phyloP scores from a whole-genome alignment of 2,113 vertebrate species.

The Chaetodon auriga region DNA sequence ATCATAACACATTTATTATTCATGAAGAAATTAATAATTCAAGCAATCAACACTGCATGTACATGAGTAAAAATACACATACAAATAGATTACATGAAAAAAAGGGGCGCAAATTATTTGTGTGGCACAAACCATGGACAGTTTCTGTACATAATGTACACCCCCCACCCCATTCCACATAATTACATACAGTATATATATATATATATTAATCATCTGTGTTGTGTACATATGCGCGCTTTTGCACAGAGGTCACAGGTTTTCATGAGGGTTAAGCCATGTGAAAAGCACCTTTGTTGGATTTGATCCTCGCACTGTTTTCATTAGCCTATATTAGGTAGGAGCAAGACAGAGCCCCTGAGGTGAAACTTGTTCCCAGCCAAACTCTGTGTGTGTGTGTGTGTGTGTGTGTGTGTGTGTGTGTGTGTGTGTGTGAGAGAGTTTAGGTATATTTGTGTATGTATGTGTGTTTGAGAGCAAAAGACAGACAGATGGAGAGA shows the following conservation, averaged over 20 bases:
- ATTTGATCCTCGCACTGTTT: constrained; percentile 69
- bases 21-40: constrained; percentile 70
- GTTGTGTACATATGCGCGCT: not conserved
- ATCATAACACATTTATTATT: constrained; percentile 57
- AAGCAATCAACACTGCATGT: constrained; percentile 59
- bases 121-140: not conserved
- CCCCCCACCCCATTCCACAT: not conserved
- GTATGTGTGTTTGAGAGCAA: not conserved
- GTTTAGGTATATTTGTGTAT: not conserved
- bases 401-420: constrained; percentile 1
- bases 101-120: not conserved
- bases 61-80: constrained; percentile 9
- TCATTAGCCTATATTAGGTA: constrained; percentile 62
- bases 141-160: not conserved
- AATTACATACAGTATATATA: not conserved
- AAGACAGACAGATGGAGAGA: constrained; percentile 19
- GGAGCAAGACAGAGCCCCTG: constrained; percentile 46
- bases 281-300: constrained; percentile 57
- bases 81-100: constrained; percentile 3
- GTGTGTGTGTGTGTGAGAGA: not conserved
- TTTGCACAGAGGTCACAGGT: constrained; percentile 19
- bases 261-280: constrained; percentile 52
- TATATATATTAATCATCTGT: not conserved
- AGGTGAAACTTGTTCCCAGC: constrained; percentile 58
- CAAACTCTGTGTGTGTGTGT: constrained; percentile 29